A percentile compares a stretch with the other conserved stretches of the same genome.
These are phyloP conservation scores for Idaea dimidiata DNA, from an alignment of 2,888 invertebrate genomes.

Conservation along the genomic window DNA sequence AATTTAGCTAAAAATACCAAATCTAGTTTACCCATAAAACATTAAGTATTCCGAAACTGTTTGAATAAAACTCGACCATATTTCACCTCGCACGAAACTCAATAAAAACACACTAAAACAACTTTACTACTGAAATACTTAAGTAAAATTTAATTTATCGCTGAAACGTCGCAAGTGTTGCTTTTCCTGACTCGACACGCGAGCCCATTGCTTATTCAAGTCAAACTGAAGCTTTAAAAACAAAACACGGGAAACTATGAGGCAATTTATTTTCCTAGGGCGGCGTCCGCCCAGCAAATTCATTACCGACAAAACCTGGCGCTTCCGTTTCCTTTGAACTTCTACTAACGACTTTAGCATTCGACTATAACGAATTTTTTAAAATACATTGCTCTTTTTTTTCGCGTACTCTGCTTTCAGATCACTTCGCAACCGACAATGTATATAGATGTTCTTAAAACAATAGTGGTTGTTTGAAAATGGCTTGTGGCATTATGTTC, in stretches of 20 bases:
- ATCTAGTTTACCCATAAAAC: conserved; percentile 1
- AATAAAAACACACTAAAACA: conserved; percentile 26
- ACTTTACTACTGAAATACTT: conserved; percentile 28
- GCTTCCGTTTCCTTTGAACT: conserved; percentile 70
- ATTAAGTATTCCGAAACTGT: conserved; percentile 16
- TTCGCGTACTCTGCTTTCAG: not conserved
- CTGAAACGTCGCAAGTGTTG: conserved; percentile 28
- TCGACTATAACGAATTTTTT: conserved; percentile 32
- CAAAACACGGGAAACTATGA: conserved; percentile 63
- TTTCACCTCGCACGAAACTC: conserved; percentile 22
- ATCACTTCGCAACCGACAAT: not conserved
- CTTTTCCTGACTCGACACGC: conserved; percentile 28
- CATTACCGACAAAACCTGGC: conserved; percentile 72
- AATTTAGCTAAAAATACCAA: not conserved
- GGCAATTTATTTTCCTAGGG: conserved; percentile 70
- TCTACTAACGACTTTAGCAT: conserved; percentile 18
- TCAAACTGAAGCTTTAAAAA: conserved; percentile 63
- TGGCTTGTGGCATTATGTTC: conserved; percentile 35
- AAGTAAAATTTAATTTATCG: conserved; percentile 32
- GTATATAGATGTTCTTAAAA: not conserved
- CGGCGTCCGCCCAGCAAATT: conserved; percentile 75
- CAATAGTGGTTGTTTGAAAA: conserved; percentile 1
- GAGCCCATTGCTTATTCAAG: conserved; percentile 48
- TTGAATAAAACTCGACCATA: conserved; percentile 19
- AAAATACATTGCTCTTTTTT: conserved; percentile 35